phyloP scores from a whole-genome alignment of 2,888 invertebrate species.

The Acanthoscelides obtectus region DNA sequence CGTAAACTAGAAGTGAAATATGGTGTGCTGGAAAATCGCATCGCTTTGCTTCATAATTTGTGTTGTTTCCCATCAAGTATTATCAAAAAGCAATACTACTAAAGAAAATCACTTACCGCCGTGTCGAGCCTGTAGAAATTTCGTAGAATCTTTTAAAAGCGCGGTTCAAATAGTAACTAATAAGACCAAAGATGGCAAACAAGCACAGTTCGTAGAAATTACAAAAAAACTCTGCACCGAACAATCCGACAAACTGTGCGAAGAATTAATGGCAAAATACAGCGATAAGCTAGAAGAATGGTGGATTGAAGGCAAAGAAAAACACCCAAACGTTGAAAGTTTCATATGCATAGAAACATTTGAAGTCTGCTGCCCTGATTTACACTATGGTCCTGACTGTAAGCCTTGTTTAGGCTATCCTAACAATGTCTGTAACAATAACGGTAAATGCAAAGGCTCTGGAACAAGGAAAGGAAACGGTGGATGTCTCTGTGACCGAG shows the following conservation, averaged over 20 bases:
- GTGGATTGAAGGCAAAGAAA: constrained; percentile 68
- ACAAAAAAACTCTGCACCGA: constrained; percentile 83
- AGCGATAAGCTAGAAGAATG: constrained; percentile 82
- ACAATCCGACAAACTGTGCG: constrained; percentile 74
- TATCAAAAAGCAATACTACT: constrained; percentile 1
- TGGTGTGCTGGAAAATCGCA: neutral
- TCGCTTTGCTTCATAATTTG: neutral
- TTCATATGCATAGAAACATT: constrained; percentile 77
- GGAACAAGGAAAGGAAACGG: constrained; percentile 94
- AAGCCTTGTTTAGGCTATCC: constrained; percentile 71
- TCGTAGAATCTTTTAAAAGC: constrained; percentile 71
- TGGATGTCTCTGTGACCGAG: constrained; percentile 78
- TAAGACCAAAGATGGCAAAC: neutral
- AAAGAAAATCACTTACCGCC: constrained; percentile 52
- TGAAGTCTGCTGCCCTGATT: constrained; percentile 77
- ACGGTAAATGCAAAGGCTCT: constrained; percentile 73
- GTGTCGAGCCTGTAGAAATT: constrained; percentile 71
- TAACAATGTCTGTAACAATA: constrained; percentile 70
- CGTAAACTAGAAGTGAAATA: neutral
- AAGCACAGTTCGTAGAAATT: constrained; percentile 68
- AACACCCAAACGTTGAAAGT: constrained; percentile 54
- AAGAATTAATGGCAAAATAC: constrained; percentile 75
- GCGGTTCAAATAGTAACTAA: constrained; percentile 11
- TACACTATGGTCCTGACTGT: constrained; percentile 81
- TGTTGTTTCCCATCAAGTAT: neutral